A percentile compares a stretch with the other conserved stretches of the same genome.
phyloP scores from a whole-genome alignment of 2,888 invertebrate genomes.

The Neoscelio sp. region DNA sequence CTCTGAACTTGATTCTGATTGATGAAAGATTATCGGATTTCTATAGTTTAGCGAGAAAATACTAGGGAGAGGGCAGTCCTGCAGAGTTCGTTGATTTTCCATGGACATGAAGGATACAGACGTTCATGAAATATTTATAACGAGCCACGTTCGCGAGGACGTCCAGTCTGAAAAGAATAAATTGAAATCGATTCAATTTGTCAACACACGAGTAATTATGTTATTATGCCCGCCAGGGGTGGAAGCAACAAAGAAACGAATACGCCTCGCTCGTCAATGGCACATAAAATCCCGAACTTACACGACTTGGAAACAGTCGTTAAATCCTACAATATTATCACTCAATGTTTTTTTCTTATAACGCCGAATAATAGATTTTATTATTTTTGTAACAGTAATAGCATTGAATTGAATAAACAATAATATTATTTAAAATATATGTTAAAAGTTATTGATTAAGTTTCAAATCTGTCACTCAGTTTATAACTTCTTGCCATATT shows the following conservation, averaged over 20 bases:
- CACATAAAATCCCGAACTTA: slow-evolving; percentile 73
- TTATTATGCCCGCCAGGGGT: slow-evolving; percentile 77
- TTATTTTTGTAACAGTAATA: too few species aligned
- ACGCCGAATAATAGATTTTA: slow-evolving; percentile 31
- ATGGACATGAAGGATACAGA: slow-evolving; percentile 75
- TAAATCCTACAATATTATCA: slow-evolving; percentile 26
- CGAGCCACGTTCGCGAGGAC: slow-evolving; percentile 61
- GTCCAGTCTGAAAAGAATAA: slow-evolving; percentile 80
- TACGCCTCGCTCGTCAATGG: slow-evolving; percentile 78
- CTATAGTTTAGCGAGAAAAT: slow-evolving; percentile 72
- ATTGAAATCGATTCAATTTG: slow-evolving; percentile 82
- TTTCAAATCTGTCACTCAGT: too few species aligned
- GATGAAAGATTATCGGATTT: slow-evolving; percentile 82
- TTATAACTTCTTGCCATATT: too few species aligned
- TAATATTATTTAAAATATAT: too few species aligned
- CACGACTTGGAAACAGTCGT: slow-evolving; percentile 37
- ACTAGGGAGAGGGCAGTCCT: slow-evolving; percentile 69
- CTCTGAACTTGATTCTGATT: slow-evolving; percentile 79
- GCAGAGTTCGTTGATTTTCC: slow-evolving; percentile 78
- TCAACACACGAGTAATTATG: slow-evolving; percentile 81
- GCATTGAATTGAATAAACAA: too few species aligned
- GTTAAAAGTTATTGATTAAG: too few species aligned
- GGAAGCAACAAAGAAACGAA: slow-evolving; percentile 63
- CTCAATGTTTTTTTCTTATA: slow-evolving; percentile 40
- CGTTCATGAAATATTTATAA: slow-evolving; percentile 82